Conservation (phyloP, 92 coral and sea anemone genomes). For the Zoanthus solanderi region DNA sequence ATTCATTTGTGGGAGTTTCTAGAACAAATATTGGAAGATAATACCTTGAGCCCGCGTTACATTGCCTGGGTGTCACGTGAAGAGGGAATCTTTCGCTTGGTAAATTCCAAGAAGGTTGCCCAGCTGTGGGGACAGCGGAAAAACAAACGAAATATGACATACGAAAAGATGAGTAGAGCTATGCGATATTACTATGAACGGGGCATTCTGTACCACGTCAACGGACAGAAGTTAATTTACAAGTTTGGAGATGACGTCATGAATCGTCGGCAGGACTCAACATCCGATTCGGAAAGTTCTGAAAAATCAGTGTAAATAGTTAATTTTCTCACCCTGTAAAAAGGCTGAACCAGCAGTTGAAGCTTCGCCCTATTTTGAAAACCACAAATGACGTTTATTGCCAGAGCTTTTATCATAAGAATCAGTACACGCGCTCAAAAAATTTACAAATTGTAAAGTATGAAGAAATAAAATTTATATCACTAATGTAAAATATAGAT, state of each 20-base stretch:
- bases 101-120: conserved; percentile 84
- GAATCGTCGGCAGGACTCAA: conserved; percentile 50
- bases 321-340: neutral
- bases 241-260: conserved; percentile 84
- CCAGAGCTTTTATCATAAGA: neutral
- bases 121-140: conserved; percentile 90
- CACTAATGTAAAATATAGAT: too few relatives aligned
- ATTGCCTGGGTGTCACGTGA: conserved; percentile 87
- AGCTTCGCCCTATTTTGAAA: neutral
- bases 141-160: conserved; percentile 88
- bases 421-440: neutral
- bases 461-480: too few relatives aligned
- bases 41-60: conserved; percentile 66
- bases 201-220: conserved; percentile 78
- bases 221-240: conserved; percentile 85
- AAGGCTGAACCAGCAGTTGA: neutral
- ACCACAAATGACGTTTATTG: neutral
- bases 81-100: conserved; percentile 78
- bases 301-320: conserved; percentile 36
- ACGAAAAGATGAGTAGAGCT: conserved; percentile 92
- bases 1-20: conserved; percentile 88
- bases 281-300: conserved; percentile 39
- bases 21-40: conserved; percentile 78
- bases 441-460: neutral
- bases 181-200: conserved; percentile 86